Evolutionary conservation across 2,888 invertebrate species (phyloP), one percentile per base, ranked within the genome.

Genomic region (Drosophila pullipes): DNA sequence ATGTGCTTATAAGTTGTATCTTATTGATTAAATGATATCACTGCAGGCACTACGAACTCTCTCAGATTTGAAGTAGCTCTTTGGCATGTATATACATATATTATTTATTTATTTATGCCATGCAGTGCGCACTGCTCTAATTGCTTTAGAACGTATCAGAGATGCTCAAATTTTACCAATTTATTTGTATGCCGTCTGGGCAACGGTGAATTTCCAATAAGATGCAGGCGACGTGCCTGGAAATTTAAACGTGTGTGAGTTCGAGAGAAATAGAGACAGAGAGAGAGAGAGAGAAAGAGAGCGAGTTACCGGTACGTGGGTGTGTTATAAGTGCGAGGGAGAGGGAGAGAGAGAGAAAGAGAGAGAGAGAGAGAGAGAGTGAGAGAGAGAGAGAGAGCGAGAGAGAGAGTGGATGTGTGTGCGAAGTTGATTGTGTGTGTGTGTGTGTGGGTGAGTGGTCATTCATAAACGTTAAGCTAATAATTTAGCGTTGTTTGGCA

Each of bases 121-220:
- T 57, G 61, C 68, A 60, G 50, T 39, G 50, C 61, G 41, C 54
- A 35, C 28, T 73, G 74, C 37, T 76, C 79, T 86, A 86, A 89
- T 62, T 71, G 76, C 58, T 63, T 72, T 63, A 77, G 55, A 69
- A 63, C 31, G 53, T 54, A 49, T 69, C 65, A 76, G 74, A 79
- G 75, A 75, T 82, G 79, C 89, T 89, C 81, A 79, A 77, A 83
- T 73, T 83, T 89, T 25, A 25, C 79, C 87, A 85, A 89, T 89
- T 89, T 86, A 74, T 74, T 78, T 64, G 73, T 35, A 74, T 63
- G 69, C 75, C 86, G 70, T 37, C 37, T 37, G 35, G 44, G 41
- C 76, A 76, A 73, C 72, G 70, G 72, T 78, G 76, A 84, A 82
- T 74, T 85, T 89, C 87, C 85, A 77, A 89, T 89, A 84, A 77